Evolutionary conservation across 1,140 invertebrate genomes (phyloP).

Genomic region (Neocloeon triangulifer): DNA sequence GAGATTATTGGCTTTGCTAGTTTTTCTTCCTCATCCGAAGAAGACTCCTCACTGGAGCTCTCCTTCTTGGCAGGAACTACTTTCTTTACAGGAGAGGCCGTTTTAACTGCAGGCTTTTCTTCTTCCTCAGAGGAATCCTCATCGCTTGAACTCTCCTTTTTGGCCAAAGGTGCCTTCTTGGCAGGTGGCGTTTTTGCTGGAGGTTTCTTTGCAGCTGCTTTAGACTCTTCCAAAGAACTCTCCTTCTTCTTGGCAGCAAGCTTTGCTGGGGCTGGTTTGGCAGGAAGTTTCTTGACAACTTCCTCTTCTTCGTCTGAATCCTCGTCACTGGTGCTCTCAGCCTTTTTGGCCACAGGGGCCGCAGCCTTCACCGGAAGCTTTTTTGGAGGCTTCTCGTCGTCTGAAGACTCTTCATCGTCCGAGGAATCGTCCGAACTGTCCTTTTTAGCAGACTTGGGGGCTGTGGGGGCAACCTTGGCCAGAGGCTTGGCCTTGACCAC

Average conservation of each 20-base stretch:
- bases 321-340: background rate
- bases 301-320: constrained; percentile 1
- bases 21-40: constrained; percentile 10
- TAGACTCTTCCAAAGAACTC: too few species aligned
- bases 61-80: background rate
- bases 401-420: constrained; percentile 9
- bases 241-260: constrained; percentile 8
- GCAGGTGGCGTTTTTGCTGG: too few species aligned
- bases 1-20: constrained; percentile 4
- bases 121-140: constrained; percentile 18
- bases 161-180: too few species aligned
- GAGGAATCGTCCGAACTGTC: constrained; percentile 8
- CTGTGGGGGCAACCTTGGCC: constrained; percentile 5
- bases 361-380: constrained; percentile 4
- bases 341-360: background rate
- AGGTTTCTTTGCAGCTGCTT: too few species aligned
- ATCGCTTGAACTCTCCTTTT: constrained; percentile 10
- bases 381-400: constrained; percentile 9
- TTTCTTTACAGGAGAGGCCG: background rate
- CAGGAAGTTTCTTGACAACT: constrained; percentile 2
- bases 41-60: constrained; percentile 16
- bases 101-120: constrained; percentile 11
- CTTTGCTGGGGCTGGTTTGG: constrained; percentile 8
- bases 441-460: constrained; percentile 9
- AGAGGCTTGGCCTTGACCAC: background rate